Base-by-base conservation (phyloP, 2,888 invertebrate genomes). In the Cryptosula pallasiana region DNA sequence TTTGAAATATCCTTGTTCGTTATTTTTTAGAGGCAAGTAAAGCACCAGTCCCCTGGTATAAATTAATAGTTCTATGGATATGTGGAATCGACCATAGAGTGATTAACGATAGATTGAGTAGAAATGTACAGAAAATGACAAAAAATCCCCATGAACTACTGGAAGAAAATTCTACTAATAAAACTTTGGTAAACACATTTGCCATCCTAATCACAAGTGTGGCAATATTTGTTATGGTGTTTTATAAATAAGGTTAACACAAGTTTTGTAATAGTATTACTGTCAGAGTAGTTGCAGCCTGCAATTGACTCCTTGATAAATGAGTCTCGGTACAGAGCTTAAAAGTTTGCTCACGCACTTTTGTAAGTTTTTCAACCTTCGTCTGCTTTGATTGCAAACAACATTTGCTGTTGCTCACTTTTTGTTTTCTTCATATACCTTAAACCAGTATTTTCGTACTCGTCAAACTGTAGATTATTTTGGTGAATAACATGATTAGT, bases 31-130 rank as follows among this genome's bases (percentile, higher is more conserved):
- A 45, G 9, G 20, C 45, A 9, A 25, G 25, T 20, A 55, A 3
- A 55, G 55, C 9, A 25, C 55, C 9, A 45, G 55, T 55, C 29
- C 80, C 81, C 1, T 82, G 81, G 75, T 82, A 80, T 75, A 79
- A 78, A 75, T 78, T 77, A 70, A 78, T 78, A 0, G 75, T 76
- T 27, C 78, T 79, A 71, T 84, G 84, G 84, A 79, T 84, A 13
- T 84, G 84, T 76, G 84, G 84, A 13, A 83, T 84, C 34, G 84
- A 84, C n/a, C 63, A 63, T 32, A 20, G 34, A 63, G 63, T 63
- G 9, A 32, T 32, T 32, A 63, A 63, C 32, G 57, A 57, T 57
- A 27, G 63, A 27, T 1, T 27, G 2, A 13, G 3, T 9, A 27
- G 13, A n/a, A 27, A 13, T 9, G 2, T 29, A 32, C 9, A 25